Conservation (phyloP, 1,140 invertebrate species). For the Drosophila virilis region DNA sequence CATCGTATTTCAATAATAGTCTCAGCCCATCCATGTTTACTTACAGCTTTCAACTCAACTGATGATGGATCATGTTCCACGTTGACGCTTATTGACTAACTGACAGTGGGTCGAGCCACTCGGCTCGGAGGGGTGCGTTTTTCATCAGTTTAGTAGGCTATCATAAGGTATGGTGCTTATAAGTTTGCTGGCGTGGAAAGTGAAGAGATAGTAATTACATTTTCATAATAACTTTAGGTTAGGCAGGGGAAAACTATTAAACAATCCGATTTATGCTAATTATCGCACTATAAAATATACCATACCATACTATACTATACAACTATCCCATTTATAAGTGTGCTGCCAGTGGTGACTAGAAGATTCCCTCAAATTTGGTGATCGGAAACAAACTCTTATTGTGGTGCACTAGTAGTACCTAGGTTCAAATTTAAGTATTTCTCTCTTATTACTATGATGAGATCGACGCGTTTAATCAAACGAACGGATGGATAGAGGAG, state of each 20-base stretch:
- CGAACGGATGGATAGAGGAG: no score
- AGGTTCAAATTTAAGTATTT: no score
- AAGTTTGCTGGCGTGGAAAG: not conserved
- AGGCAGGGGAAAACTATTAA: not conserved
- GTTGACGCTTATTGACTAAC: constrained; percentile 64
- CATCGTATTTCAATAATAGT: constrained; percentile 79
- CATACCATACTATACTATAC: no score
- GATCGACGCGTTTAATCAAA: no score
- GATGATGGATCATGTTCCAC: constrained; percentile 78
- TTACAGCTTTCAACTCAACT: constrained; percentile 71
- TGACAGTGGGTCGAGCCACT: constrained; percentile 30
- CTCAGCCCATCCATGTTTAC: constrained; percentile 42
- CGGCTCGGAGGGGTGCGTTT: constrained; percentile 36
- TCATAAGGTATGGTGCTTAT: not conserved
- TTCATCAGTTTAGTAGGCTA: not conserved
- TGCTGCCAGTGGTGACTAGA: no score
- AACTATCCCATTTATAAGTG: no score
- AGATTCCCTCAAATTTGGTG: no score
- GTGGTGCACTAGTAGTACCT: no score
- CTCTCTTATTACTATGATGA: no score
- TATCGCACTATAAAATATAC: no score
- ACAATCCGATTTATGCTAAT: not conserved
- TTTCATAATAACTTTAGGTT: not conserved
- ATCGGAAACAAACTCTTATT: no score
- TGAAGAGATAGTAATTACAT: not conserved